A percentile compares a stretch with the other conserved stretches of the same genome.
Evolutionary conservation across 2,113 vertebrate species (phyloP).

Genomic region (Ophthalmolycus amberensis): DNA sequence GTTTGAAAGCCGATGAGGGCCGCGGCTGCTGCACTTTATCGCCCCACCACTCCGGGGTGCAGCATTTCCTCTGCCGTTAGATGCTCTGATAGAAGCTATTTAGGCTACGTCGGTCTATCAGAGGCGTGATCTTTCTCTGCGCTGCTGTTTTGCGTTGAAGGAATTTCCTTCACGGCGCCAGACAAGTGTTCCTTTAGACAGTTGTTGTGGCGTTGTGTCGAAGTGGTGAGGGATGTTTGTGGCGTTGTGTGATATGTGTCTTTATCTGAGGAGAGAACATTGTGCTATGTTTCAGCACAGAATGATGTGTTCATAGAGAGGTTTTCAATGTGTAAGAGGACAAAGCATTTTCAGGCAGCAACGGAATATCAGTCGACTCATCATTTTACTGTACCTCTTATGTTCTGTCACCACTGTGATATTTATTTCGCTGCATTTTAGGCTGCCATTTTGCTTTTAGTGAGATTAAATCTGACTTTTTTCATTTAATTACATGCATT

Average conservation of each 20-base stretch:
- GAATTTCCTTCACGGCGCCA: constrained; percentile 58
- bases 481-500: background rate
- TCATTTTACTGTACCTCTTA: background rate
- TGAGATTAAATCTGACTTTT: background rate
- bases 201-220: constrained; percentile 14
- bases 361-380: background rate
- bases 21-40: constrained; percentile 43
- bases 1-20: constrained; percentile 30
- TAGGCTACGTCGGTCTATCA: constrained; percentile 20
- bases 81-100: constrained; percentile 15
- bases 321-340: background rate
- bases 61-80: constrained; percentile 7
- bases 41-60: constrained; percentile 21
- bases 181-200: background rate
- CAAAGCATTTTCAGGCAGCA: background rate
- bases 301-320: background rate
- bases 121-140: constrained; percentile 37
- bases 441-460: background rate
- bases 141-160: constrained; percentile 7
- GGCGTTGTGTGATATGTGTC: background rate
- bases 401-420: background rate
- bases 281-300: background rate
- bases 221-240: background rate
- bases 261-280: constrained; percentile 17
- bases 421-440: background rate